Percentiles rank a stretch among this genome's conserved stretches.
These are phyloP conservation scores for Polypedilum pembai DNA, from an alignment of 1,140 invertebrate genomes.

Conservation along the genomic window DNA sequence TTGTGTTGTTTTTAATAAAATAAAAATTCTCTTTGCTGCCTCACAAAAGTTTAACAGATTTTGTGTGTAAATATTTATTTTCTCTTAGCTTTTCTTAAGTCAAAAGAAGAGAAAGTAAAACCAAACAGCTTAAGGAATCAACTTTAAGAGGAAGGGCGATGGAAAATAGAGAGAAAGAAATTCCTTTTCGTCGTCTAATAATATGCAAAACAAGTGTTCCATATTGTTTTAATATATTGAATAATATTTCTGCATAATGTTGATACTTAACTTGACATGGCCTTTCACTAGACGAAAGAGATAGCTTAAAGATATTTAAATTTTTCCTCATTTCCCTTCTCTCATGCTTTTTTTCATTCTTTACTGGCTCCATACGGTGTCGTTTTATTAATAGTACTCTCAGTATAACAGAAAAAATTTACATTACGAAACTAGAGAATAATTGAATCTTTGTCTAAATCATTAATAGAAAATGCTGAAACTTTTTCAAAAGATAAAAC, in stretches of 20 bases:
- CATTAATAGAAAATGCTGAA: no score
- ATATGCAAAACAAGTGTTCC: constrained; percentile 28
- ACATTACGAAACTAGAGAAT: no score
- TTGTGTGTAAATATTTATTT: constrained; percentile 26
- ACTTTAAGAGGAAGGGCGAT: not conserved
- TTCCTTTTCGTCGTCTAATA: not conserved
- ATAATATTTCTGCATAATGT: constrained; percentile 27
- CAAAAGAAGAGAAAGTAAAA: not conserved
- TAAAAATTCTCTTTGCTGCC: not conserved
- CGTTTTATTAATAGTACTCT: constrained; percentile 23
- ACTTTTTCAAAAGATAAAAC: no score
- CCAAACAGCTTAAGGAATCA: not conserved
- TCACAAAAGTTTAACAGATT: constrained; percentile 20
- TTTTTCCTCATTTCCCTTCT: not conserved
- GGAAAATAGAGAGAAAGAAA: not conserved
- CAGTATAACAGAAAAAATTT: not conserved
- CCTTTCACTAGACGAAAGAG: not conserved
- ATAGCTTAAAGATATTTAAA: not conserved
- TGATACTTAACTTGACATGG: constrained; percentile 3
- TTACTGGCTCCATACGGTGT: constrained; percentile 3
- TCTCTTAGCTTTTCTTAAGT: not conserved
- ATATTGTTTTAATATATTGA: constrained; percentile 29
- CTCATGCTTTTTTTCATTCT: not conserved
- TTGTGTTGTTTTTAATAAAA: not conserved
- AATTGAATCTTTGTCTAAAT: no score